Percentiles rank a stretch among this genome's conserved stretches.
Evolutionary conservation across 1,140 invertebrate species (phyloP).

Genomic region (Chlorops oryzae): DNA sequence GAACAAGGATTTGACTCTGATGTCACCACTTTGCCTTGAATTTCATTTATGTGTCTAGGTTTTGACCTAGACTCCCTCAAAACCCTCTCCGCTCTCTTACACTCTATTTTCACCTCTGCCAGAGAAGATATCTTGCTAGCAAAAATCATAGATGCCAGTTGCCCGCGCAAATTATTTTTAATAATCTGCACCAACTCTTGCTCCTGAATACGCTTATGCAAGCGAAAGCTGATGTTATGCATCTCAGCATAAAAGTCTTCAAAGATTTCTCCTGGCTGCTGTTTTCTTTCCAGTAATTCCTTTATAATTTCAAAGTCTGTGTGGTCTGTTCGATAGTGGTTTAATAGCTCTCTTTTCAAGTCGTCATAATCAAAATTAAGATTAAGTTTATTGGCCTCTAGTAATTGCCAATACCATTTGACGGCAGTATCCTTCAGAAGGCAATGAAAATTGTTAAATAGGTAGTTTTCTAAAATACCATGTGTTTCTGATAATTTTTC

Average conservation of each 20-base stretch:
- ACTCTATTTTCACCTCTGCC: neutral
- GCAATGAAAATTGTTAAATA: conserved; percentile 1
- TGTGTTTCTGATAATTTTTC: no score
- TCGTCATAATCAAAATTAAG: conserved; percentile 1
- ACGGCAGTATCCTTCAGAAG: neutral
- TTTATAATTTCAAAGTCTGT: neutral
- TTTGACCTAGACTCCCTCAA: no score
- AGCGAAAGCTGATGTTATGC: neutral
- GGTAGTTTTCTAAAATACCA: neutral
- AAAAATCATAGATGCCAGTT: neutral
- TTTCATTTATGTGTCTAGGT: no score
- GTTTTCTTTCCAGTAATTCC: neutral
- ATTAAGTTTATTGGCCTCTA: neutral
- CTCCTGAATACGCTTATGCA: neutral
- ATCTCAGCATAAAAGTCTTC: conserved; percentile 1
- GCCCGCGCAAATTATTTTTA: neutral
- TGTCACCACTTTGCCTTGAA: no score
- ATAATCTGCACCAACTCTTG: neutral
- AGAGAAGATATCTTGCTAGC: neutral
- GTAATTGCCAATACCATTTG: neutral
- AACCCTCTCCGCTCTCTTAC: neutral
- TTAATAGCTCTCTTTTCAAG: neutral
- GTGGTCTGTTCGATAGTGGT: neutral
- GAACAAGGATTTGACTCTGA: no score
- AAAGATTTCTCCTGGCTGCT: neutral